Percentiles rank a stretch among this genome's conserved stretches.
phyloP scores from a whole-genome alignment of 2,113 vertebrate species.

The Lasiurus cinereus region DNA sequence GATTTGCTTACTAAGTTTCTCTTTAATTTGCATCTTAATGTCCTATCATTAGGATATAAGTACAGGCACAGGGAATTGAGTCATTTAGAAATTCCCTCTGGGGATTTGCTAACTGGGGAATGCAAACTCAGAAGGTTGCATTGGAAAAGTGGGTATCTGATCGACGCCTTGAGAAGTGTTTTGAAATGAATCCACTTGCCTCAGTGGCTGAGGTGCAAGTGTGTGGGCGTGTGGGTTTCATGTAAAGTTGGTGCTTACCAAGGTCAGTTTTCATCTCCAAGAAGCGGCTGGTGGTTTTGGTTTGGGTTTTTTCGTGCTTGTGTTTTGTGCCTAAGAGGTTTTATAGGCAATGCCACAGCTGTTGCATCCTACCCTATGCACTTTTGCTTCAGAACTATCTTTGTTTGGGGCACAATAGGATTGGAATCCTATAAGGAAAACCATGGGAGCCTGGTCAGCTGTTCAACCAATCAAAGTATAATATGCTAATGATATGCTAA shows the following conservation, averaged over 20 bases:
- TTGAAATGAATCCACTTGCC: neutral
- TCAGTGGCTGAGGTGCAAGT: rapidly evolving
- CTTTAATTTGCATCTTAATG: slow-evolving; percentile 84
- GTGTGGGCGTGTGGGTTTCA: rapidly evolving
- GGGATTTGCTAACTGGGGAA: slow-evolving; percentile 27
- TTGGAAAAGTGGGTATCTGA: neutral
- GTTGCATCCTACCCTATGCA: neutral
- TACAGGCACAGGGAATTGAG: slow-evolving; percentile 64
- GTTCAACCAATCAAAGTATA: too few species aligned
- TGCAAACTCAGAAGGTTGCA: neutral
- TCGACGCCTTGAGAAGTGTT: neutral
- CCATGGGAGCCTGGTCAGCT: neutral
- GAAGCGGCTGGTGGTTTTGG: neutral
- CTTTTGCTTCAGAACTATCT: neutral
- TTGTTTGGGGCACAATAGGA: neutral
- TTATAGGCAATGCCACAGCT: neutral
- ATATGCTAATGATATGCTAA: too few species aligned
- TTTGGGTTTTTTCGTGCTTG: neutral
- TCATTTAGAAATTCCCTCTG: slow-evolving; percentile 74
- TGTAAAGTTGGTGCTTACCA: neutral
- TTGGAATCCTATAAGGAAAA: neutral
- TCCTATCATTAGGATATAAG: slow-evolving; percentile 82
- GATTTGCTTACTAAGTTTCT: slow-evolving; percentile 82
- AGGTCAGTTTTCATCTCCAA: neutral
- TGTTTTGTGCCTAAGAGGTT: neutral